Conservation (phyloP, 2,888 invertebrate species). For the Fissipunctia ypsillon region DNA sequence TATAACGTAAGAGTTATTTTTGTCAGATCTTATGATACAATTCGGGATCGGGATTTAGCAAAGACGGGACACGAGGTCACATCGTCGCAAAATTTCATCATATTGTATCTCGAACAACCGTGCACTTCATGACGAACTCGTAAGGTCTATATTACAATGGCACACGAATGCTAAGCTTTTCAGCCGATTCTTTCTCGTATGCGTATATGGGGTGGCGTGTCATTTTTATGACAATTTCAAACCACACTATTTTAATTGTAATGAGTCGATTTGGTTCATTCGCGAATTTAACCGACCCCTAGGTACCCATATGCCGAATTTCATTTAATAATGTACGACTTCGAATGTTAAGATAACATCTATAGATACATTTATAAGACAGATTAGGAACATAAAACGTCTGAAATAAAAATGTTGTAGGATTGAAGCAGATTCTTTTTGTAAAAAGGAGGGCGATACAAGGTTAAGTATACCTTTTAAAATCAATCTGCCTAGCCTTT, state of each 20-base stretch:
- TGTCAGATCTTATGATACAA: slow-evolving; percentile 65
- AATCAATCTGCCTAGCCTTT: too few relatives aligned
- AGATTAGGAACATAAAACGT: slow-evolving; percentile 24
- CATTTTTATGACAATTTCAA: slow-evolving; percentile 57
- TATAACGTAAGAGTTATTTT: slow-evolving; percentile 52
- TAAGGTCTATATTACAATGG: slow-evolving; percentile 55
- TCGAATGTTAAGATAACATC: slow-evolving; percentile 22
- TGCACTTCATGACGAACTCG: slow-evolving; percentile 42
- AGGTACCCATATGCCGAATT: slow-evolving; percentile 52
- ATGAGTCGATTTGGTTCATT: slow-evolving; percentile 54
- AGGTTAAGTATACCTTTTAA: slow-evolving; percentile 6
- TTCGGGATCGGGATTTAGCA: slow-evolving; percentile 63
- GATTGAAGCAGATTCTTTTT: slow-evolving; percentile 15
- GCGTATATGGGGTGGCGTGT: slow-evolving; percentile 31
- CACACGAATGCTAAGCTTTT: slow-evolving; percentile 33
- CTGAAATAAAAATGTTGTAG: slow-evolving; percentile 25
- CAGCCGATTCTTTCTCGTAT: slow-evolving; percentile 41
- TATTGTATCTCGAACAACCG: slow-evolving; percentile 40
- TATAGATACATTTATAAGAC: slow-evolving; percentile 5
- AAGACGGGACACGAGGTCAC: slow-evolving; percentile 57
- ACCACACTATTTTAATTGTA: slow-evolving; percentile 59
- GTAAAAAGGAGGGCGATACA: slow-evolving; percentile 1
- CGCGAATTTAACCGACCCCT: slow-evolving; percentile 54
- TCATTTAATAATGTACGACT: slow-evolving; percentile 37
- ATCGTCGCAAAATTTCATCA: slow-evolving; percentile 51